Percentiles rank a stretch among this genome's conserved stretches.
Evolutionary conservation across 2,113 vertebrate genomes (phyloP).

Genomic region (Eudyptes chrysolophus): DNA sequence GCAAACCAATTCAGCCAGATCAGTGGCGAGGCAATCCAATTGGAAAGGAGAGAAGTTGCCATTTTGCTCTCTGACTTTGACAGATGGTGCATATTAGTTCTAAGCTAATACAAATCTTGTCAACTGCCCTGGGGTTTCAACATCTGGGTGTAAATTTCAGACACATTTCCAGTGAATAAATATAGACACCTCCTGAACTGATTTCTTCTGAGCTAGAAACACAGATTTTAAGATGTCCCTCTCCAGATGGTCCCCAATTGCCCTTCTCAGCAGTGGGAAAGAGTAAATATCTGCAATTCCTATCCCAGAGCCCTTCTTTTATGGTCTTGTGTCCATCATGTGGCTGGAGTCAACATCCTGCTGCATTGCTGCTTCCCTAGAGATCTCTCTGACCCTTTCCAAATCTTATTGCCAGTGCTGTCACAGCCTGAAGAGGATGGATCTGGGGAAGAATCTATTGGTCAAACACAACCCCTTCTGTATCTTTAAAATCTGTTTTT

Average conservation of each 20-base stretch:
- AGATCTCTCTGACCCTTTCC: neutral
- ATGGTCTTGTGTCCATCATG: neutral
- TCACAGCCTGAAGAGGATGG: neutral
- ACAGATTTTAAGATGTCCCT: accelerated
- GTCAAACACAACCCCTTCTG: neutral
- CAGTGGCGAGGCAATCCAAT: neutral
- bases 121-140: neutral
- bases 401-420: neutral
- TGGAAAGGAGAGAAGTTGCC: neutral
- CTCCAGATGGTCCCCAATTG: neutral
- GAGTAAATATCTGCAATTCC: neutral
- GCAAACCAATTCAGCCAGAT: neutral
- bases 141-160: neutral
- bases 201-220: neutral
- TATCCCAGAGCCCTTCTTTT: neutral
- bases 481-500: neutral
- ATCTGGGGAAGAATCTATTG: neutral
- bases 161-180: neutral
- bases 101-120: neutral
- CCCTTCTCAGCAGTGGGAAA: neutral
- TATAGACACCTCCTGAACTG: neutral
- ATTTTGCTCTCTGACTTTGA: neutral
- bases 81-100: neutral
- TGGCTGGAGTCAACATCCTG: neutral
- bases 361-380: neutral